Evolutionary conservation across 1,140 invertebrate genomes (phyloP), one percentile per base, ranked within the genome.

Genomic region (Oryzaephilus surinamensis): DNA sequence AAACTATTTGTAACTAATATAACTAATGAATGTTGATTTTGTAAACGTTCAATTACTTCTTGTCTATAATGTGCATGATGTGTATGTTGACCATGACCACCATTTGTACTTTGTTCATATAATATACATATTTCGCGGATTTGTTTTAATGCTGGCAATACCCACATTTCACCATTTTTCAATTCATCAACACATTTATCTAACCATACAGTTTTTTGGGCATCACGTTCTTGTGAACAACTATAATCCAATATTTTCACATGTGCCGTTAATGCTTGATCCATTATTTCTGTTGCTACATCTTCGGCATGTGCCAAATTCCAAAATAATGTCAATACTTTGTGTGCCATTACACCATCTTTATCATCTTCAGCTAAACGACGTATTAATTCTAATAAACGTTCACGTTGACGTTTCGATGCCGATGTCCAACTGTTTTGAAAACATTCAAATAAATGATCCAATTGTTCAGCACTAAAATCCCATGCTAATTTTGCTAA

Each of bases 171-270:
- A 28, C 78, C 78, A 24, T 24, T 24, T 58, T 93, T 94, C 17
- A 97, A 63, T 62, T 97, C 92, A 51, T 93, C 88, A 8, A 97
- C 91, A 62, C 94, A 97, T 57, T 89, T 90, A 55, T 93, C 84
- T 29, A 97, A 64, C 93, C 93, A 98, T 33, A 89, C 76, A 28
- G 87, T 89, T 65, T 97, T 97, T 65, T 97, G 93, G 17, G 85
- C 81, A 68, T 97, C 93, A 47, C 92, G 75, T 57, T 97, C 92
- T 73, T 94, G 77, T 31, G 91, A 94, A 67, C 93, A 97, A 57
- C 91, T 95, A 57, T 96, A 97, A 67, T 98, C 94, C 19, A 98
- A 71, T 61, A 98, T 97, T 72, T 98, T 98, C 5, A 96, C 87
- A 61, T 97, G 92, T 46, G 94, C 92, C 30, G 77, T 79, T 31